phyloP scores from a whole-genome alignment of 2,797 vertebrate species.

The Urocyon cinereoargenteus region DNA sequence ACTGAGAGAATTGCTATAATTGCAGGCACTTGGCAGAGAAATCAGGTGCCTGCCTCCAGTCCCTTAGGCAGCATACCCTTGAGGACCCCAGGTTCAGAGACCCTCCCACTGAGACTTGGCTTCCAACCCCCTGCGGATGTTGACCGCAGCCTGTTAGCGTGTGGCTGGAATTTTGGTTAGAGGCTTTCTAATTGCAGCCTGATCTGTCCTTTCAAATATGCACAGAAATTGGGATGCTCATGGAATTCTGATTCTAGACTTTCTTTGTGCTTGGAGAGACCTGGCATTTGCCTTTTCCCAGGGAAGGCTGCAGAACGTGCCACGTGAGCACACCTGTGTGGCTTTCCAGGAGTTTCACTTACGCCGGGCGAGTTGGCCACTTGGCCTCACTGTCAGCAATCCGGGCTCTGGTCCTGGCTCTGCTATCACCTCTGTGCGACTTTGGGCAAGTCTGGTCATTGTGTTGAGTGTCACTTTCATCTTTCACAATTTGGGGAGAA shows the following conservation, averaged over 20 bases:
- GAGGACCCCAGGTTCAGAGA: constrained; percentile 48
- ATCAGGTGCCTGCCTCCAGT: constrained; percentile 67
- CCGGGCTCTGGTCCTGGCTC: background rate
- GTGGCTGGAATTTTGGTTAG: constrained; percentile 61
- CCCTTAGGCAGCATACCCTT: constrained; percentile 43
- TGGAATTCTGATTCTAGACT: constrained; percentile 66
- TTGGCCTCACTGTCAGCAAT: background rate
- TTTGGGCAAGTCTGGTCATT: background rate
- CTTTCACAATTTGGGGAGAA: background rate
- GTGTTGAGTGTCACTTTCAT: background rate
- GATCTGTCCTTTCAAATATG: constrained; percentile 67
- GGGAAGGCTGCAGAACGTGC: background rate
- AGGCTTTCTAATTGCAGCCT: constrained; percentile 67
- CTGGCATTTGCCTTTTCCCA: constrained; percentile 6
- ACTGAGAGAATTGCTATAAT: constrained; percentile 75
- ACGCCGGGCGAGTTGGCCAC: background rate
- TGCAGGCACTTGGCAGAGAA: constrained; percentile 77
- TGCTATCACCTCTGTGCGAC: background rate
- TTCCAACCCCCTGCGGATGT: background rate
- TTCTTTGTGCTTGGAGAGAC: constrained; percentile 55
- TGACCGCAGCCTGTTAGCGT: constrained; percentile 38
- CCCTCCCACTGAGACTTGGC: background rate
- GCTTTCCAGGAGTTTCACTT: background rate
- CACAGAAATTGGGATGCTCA: constrained; percentile 40
- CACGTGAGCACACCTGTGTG: background rate